These are phyloP conservation scores for Nipponacmea schrenckii DNA, from an alignment of 2,888 invertebrate species.

Conservation along the genomic window DNA sequence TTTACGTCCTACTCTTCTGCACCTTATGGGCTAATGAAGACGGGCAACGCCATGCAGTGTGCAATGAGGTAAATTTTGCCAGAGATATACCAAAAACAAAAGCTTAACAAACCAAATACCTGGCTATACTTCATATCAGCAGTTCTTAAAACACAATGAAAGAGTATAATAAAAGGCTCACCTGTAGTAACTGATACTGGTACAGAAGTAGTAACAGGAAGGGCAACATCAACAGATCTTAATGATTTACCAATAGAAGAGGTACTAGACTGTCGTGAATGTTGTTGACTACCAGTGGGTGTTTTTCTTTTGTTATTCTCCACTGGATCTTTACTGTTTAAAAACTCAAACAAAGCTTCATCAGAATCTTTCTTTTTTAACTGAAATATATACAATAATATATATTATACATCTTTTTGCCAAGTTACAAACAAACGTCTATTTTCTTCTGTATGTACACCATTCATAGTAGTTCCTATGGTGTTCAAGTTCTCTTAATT, in stretches of 20 bases:
- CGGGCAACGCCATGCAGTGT: no score
- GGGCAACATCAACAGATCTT: background rate
- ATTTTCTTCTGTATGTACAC: no score
- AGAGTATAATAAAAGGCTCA: no score
- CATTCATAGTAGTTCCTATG: no score
- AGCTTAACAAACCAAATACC: background rate
- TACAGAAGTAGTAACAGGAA: conserved; percentile 6
- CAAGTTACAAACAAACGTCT: no score
- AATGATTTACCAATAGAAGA: conserved; percentile 53
- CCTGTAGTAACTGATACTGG: background rate
- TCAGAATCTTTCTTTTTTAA: conserved; percentile 61
- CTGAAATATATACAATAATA: background rate
- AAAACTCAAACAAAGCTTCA: conserved; percentile 68
- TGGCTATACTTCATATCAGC: background rate
- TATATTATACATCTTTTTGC: no score
- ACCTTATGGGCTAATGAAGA: no score
- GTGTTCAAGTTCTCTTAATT: no score
- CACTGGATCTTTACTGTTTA: conserved; percentile 64
- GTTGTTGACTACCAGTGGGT: conserved; percentile 49
- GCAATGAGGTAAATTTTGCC: no score
- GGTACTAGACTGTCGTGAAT: conserved; percentile 64
- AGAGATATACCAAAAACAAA: background rate
- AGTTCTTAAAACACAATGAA: background rate
- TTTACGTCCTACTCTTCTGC: no score
- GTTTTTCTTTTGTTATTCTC: conserved; percentile 46